Conservation (phyloP, 2,113 vertebrate genomes). For the Rhabdomys dilectus region DNA sequence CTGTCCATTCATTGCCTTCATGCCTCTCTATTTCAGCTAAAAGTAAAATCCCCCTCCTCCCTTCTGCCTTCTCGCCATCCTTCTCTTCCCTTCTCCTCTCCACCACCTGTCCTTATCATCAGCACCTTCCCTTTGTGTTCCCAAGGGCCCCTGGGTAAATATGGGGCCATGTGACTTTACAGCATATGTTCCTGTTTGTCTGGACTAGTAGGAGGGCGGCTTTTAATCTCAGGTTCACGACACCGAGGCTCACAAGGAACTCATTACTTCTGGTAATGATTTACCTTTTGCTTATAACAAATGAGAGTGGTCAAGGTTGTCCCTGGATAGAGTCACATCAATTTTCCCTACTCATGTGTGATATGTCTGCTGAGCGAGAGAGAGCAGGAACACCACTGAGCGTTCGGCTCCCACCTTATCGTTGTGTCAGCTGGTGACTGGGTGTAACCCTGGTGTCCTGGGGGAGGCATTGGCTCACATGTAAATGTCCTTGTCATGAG, state of each 20-base stretch:
- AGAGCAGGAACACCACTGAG: not conserved
- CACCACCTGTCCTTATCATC: not conserved
- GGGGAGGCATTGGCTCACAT: conserved; percentile 15
- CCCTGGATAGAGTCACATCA: not conserved
- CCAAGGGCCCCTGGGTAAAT: not conserved
- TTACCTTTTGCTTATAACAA: conserved; percentile 28
- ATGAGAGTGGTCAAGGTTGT: conserved; percentile 50
- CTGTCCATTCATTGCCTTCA: too few relatives aligned
- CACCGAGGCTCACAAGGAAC: not conserved
- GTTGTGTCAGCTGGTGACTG: conserved; percentile 46
- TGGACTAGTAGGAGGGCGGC: not conserved
- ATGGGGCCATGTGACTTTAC: not conserved
- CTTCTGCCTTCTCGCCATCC: not conserved
- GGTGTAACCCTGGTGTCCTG: not conserved
- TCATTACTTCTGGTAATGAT: conserved; percentile 32
- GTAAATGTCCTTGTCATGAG: not conserved
- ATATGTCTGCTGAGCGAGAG: not conserved
- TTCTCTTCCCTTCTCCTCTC: not conserved
- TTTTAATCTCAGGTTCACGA: not conserved
- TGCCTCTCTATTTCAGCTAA: not conserved
- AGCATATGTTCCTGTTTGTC: not conserved
- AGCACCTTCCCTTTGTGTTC: not conserved
- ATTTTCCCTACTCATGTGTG: not conserved
- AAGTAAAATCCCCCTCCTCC: not conserved
- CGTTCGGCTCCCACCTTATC: not conserved